Percentiles rank a stretch among this genome's conserved stretches.
These are phyloP conservation scores for Pavo muticus DNA, from an alignment of 2,113 vertebrate genomes.

Conservation along the genomic window DNA sequence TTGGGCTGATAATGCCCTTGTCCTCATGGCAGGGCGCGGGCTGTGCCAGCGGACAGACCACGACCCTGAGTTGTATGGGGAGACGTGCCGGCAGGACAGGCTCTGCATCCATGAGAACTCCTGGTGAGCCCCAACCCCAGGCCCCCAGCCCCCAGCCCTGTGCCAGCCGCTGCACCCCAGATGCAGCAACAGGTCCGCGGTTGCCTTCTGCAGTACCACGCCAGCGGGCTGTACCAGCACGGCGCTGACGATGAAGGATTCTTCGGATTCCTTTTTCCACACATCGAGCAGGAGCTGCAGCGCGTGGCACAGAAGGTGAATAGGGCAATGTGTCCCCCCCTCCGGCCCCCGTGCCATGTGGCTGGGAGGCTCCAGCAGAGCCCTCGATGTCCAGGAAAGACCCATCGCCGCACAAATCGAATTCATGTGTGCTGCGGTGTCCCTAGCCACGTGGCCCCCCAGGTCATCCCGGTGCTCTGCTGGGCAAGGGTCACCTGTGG, in stretches of 20 bases:
- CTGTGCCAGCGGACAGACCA: no score
- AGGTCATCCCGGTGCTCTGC: fast-evolving
- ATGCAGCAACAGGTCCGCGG: neutral
- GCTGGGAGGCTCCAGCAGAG: neutral
- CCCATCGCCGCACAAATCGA: neutral
- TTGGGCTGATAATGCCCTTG: no score
- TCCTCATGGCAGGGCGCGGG: no score
- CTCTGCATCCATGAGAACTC: no score
- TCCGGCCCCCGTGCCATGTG: fast-evolving
- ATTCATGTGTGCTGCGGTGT: no score
- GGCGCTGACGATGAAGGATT: neutral
- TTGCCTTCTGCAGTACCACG: neutral
- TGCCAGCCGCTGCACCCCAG: fast-evolving
- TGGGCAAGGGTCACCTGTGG: fast-evolving
- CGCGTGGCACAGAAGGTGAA: neutral
- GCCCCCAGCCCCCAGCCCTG: no score
- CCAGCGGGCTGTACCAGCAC: neutral
- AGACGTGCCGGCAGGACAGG: no score
- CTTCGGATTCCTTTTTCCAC: neutral
- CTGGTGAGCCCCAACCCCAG: no score
- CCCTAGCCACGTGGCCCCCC: neutral
- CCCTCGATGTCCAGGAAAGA: neutral
- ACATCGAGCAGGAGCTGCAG: neutral
- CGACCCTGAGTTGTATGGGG: no score
- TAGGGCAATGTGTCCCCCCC: fast-evolving